Conservation (phyloP, 1,140 invertebrate genomes). For the Hylaeus anthracinus region DNA sequence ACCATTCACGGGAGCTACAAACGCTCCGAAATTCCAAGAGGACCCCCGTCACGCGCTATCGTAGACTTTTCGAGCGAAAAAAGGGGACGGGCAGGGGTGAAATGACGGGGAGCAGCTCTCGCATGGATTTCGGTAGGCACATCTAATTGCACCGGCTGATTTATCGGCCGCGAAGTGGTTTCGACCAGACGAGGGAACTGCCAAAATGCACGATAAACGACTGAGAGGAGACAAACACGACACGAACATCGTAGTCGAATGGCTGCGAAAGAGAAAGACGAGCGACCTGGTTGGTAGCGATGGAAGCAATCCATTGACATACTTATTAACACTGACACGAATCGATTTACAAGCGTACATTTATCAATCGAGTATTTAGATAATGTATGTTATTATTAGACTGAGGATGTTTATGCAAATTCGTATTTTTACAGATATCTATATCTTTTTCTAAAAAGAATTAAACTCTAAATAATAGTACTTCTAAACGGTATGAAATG, state of each 20-base stretch:
- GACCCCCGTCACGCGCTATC: conserved; percentile 19
- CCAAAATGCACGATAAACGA: conserved; percentile 37
- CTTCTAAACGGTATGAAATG: too few species aligned
- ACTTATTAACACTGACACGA: too few species aligned
- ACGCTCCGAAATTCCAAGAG: conserved; percentile 25
- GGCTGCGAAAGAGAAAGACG: too few species aligned
- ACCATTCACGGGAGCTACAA: background rate
- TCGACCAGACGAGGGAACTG: background rate
- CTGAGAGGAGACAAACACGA: background rate
- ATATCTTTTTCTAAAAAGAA: too few species aligned
- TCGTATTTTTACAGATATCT: too few species aligned
- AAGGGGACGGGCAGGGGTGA: background rate
- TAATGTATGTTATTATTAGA: too few species aligned
- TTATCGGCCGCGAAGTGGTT: conserved; percentile 54
- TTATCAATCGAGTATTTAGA: too few species aligned
- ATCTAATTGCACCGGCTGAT: conserved; percentile 59
- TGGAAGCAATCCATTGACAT: too few species aligned
- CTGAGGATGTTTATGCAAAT: too few species aligned
- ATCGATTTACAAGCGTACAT: too few species aligned
- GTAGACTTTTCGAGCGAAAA: background rate
- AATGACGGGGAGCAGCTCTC: background rate
- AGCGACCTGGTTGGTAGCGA: too few species aligned
- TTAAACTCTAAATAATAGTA: too few species aligned
- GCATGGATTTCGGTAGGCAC: conserved; percentile 8
- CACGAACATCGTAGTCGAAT: background rate